A percentile compares a stretch with the other conserved stretches of the same genome.
Evolutionary conservation across 1,140 invertebrate species (phyloP).

Genomic region (Drosophila watanabei): DNA sequence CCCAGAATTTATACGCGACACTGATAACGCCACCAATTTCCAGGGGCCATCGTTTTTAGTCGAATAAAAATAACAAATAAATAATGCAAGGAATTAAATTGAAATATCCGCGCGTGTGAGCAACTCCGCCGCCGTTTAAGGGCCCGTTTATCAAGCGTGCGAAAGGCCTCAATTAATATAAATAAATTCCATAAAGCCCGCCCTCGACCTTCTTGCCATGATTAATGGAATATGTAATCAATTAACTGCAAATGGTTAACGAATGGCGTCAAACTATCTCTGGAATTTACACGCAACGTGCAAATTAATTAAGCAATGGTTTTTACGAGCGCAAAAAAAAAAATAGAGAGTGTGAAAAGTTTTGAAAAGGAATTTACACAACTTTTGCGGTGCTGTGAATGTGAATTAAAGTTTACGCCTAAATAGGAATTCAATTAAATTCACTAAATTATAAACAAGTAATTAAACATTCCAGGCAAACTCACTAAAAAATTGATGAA

Average conservation of each 20-base stretch:
- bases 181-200: constrained; percentile 11
- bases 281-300: constrained; percentile 31
- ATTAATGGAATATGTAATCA: constrained; percentile 65
- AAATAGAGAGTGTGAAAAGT: constrained; percentile 27
- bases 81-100: constrained; percentile 69
- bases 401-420: constrained; percentile 2
- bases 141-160: constrained; percentile 55
- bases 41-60: constrained; percentile 47
- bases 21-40: constrained; percentile 44
- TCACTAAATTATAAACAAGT: neutral
- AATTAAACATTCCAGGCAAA: neutral
- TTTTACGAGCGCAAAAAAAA: constrained; percentile 17
- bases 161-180: constrained; percentile 68
- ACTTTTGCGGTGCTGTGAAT: neutral
- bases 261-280: constrained; percentile 44
- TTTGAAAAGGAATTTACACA: constrained; percentile 30
- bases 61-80: constrained; percentile 70
- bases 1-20: constrained; percentile 62
- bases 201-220: constrained; percentile 4
- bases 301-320: constrained; percentile 33
- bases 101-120: constrained; percentile 37
- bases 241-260: constrained; percentile 47
- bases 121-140: constrained; percentile 49
- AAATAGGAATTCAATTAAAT: constrained; percentile 30
- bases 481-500: neutral